Conservation (phyloP, 92 coral and sea anemone genomes). For the Isaurus tuberculatus region DNA sequence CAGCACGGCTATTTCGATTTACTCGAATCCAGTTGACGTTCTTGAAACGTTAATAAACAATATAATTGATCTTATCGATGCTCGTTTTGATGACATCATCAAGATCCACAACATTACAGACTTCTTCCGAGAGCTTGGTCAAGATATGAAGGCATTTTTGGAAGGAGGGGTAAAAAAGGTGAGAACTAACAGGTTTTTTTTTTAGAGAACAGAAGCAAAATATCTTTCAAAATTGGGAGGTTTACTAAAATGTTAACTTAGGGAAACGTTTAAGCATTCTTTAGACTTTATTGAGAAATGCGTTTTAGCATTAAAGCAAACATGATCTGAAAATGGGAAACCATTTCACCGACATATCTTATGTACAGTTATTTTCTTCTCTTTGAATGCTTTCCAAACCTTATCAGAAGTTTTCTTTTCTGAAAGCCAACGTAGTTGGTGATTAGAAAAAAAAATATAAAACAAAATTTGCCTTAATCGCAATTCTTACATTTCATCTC, state of each 20-base stretch:
- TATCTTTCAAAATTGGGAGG: not conserved
- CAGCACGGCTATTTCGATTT: conserved; percentile 23
- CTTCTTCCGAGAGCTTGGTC: conserved; percentile 85
- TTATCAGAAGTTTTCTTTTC: too few species aligned
- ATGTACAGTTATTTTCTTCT: too few species aligned
- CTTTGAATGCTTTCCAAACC: too few species aligned
- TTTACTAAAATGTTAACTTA: not conserved
- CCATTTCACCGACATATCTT: too few species aligned
- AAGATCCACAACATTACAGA: conserved; percentile 84
- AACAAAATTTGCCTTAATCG: not conserved
- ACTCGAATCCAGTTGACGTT: conserved; percentile 66
- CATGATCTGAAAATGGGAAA: too few species aligned
- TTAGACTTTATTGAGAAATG: too few species aligned
- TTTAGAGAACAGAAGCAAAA: not conserved
- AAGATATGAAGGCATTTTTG: conserved; percentile 67
- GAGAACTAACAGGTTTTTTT: not conserved
- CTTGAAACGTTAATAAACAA: conserved; percentile 71
- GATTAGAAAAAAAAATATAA: too few species aligned
- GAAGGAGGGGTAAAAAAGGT: conserved; percentile 63
- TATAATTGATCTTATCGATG: conserved; percentile 61
- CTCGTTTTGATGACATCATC: conserved; percentile 68
- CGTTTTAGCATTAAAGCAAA: too few species aligned
- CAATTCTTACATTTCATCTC: too few species aligned
- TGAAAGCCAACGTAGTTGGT: too few species aligned
- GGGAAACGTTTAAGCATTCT: not conserved